Evolutionary conservation across 1,140 invertebrate genomes (phyloP).

Genomic region (Neodiprion pinetum): DNA sequence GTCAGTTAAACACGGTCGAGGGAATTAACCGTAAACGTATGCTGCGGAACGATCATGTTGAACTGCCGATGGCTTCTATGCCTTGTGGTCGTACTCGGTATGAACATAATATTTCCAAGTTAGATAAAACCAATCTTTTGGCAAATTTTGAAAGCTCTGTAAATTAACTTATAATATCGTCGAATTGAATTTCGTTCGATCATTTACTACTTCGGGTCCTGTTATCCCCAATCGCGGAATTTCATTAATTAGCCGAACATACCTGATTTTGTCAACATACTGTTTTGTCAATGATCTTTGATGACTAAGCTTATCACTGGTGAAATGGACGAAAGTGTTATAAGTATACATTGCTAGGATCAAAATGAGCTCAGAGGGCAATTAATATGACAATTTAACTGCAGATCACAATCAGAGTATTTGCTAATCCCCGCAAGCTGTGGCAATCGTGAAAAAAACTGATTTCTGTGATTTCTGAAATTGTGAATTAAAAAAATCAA

Average conservation of each 20-base stretch:
- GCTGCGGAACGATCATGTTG: conserved; percentile 25
- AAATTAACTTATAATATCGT: not conserved
- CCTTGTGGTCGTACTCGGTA: not conserved
- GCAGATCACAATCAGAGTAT: not conserved
- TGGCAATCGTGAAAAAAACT: not conserved
- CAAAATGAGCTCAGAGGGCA: not conserved
- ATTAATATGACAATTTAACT: not conserved
- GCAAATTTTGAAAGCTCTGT: no score
- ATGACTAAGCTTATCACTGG: not conserved
- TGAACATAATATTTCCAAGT: not conserved
- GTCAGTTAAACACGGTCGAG: not conserved
- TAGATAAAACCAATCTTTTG: no score
- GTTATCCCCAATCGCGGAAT: not conserved
- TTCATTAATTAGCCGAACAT: not conserved
- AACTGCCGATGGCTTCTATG: not conserved
- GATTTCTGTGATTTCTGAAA: not conserved
- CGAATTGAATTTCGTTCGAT: not conserved
- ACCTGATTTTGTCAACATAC: not conserved
- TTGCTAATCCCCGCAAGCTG: not conserved
- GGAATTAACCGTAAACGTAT: conserved; percentile 19
- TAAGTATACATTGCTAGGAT: conserved; percentile 1
- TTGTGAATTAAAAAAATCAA: no score
- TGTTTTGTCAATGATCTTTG: not conserved
- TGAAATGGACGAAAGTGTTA: not conserved
- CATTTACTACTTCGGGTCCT: not conserved